Base-by-base conservation (phyloP, 2,888 invertebrate species). In the Xylocampa areola region DNA sequence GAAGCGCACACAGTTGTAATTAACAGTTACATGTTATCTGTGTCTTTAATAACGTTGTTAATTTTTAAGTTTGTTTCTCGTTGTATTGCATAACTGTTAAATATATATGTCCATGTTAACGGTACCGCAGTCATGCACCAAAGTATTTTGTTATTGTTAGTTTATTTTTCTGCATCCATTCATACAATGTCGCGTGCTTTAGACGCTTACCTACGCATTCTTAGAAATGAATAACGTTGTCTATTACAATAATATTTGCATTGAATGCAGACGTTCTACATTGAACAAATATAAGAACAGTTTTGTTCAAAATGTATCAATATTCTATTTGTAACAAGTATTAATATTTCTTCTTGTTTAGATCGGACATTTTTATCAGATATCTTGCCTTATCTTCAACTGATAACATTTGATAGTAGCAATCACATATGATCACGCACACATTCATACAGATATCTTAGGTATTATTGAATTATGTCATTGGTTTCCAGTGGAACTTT, bases 201-300 rank as follows among this genome's bases (percentile, higher is more conserved):
- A 7, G n/a, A n/a, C n/a, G n/a, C 1, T 48, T 50, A 50, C 39
- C 44, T 45, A 58, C 30, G 5, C 33, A 59, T 54, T 33, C 29
- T 43, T 33, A 36, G 32, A 30, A 53, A 44, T 33, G 29, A 40
- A 51, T 41, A 57, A 55, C 45, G 41, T 50, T 52, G 27, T 37
- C 13, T 33, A 37, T 53, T 49, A 19, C 21, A 62, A 54, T 68
- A 53, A 63, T 49, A 65, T 65, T 68, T 51, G 37, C 41, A 51
- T 43, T 30, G 2, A 13, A 13, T 14, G 27, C 11, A 11, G 2
- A 25, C 40, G 27, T 48, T 52, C 8, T 14, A 0, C 5, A 29
- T 27, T 17, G 3, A 11, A 29, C 17, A 30, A 29, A 29, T 27
- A 11, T 11, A 11, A 30, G 19, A 30, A 29, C 13, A 43, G 7